Evolutionary conservation across 2,797 vertebrate species (phyloP).

Genomic region (Peromyscus eremicus): DNA sequence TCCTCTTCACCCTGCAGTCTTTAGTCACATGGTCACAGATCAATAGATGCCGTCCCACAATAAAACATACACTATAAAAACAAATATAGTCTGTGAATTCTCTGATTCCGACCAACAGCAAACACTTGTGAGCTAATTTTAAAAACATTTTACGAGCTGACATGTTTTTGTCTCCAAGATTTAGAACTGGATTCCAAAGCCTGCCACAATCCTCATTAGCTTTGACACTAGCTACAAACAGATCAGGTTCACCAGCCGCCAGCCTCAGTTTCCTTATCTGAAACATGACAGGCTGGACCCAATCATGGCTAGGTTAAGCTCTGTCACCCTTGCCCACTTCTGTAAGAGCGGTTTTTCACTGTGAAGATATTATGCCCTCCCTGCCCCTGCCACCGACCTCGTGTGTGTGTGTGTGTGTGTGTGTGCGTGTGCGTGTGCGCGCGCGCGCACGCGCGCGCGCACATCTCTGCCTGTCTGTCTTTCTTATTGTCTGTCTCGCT

Average conservation of each 20-base stretch:
- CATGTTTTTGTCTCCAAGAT: not conserved
- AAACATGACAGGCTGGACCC: not conserved
- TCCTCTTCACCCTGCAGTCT: not conserved
- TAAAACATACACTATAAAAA: not conserved
- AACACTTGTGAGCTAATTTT: not conserved
- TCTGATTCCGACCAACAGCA: not conserved
- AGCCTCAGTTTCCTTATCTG: slow-evolving; percentile 14
- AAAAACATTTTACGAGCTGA: not conserved
- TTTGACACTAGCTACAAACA: not conserved
- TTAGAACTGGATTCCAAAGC: not conserved
- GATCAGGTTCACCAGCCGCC: not conserved
- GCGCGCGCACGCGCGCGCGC: too few species aligned
- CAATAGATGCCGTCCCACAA: not conserved
- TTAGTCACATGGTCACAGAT: not conserved
- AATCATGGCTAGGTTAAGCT: not conserved
- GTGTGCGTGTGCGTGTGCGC: not conserved
- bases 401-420: not conserved
- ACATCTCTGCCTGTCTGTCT: not conserved
- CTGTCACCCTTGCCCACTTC: not conserved
- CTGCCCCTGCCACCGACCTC: not conserved
- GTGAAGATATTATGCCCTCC: not conserved
- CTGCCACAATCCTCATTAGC: not conserved
- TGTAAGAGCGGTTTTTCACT: not conserved
- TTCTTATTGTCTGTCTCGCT: not conserved
- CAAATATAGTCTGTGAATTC: not conserved